These are phyloP conservation scores for Leistus spinibarbis DNA, from an alignment of 2,888 invertebrate species.

Conservation along the genomic window DNA sequence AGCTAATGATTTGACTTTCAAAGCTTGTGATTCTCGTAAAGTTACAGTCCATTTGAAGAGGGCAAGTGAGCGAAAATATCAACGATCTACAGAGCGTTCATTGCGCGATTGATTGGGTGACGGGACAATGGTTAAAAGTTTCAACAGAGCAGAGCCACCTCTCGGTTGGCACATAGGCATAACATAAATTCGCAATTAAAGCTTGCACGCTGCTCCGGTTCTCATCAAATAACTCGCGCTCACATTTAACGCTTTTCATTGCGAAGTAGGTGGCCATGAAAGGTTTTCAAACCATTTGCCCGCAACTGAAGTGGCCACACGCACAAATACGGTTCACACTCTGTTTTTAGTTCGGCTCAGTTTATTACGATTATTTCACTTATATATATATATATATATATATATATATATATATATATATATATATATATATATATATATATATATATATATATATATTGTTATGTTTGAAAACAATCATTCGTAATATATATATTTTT, in stretches of 20 bases:
- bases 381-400: too few relatives aligned
- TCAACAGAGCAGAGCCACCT: background rate
- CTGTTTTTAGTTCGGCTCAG: too few relatives aligned
- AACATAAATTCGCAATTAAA: slow-evolving; percentile 28
- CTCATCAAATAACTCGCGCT: slow-evolving; percentile 1
- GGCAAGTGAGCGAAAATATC: background rate
- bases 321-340: background rate
- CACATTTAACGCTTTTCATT: background rate
- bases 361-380: too few relatives aligned
- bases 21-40: background rate
- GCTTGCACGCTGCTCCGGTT: slow-evolving; percentile 1
- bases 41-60: background rate
- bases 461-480: too few relatives aligned
- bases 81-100: background rate
- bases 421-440: too few relatives aligned
- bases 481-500: too few relatives aligned
- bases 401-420: too few relatives aligned
- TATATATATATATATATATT: too few relatives aligned
- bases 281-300: background rate
- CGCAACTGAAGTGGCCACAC: background rate
- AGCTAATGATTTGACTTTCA: background rate
- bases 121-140: slow-evolving; percentile 17
- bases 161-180: background rate
- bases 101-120: slow-evolving; percentile 18
- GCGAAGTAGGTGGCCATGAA: background rate